These are phyloP conservation scores for Drusus annulatus DNA, from an alignment of 1,140 invertebrate species.

Conservation along the genomic window DNA sequence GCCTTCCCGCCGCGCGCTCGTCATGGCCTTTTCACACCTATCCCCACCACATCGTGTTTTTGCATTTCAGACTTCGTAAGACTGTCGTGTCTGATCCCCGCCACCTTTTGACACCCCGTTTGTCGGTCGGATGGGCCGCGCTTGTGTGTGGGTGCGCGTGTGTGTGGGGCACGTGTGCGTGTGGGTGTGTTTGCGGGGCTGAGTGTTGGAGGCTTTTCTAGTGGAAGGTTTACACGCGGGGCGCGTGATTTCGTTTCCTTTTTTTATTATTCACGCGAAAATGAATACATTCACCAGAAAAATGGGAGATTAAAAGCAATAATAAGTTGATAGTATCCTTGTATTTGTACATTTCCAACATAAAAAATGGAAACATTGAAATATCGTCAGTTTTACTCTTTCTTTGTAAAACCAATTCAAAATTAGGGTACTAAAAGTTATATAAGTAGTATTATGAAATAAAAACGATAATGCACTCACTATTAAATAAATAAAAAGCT, in stretches of 20 bases:
- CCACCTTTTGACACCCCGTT: slow-evolving; percentile 70
- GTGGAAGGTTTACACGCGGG: background rate
- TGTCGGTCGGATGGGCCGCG: slow-evolving; percentile 59
- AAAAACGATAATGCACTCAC: no score
- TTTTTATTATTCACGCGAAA: no score
- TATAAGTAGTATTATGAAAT: no score
- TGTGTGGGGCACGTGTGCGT: slow-evolving; percentile 38
- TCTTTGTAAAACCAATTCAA: no score
- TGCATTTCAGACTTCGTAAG: slow-evolving; percentile 53
- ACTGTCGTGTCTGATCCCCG: slow-evolving; percentile 67
- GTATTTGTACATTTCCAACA: no score
- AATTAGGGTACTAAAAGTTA: no score
- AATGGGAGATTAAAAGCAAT: background rate
- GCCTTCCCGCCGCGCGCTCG: background rate
- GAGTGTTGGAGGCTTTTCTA: slow-evolving; percentile 35
- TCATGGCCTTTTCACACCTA: slow-evolving; percentile 23
- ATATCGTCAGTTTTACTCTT: no score
- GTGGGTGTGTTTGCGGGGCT: background rate
- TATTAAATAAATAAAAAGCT: no score
- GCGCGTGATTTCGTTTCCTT: background rate
- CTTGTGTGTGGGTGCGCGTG: slow-evolving; percentile 13
- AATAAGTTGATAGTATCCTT: no score
- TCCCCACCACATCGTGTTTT: slow-evolving; percentile 48
- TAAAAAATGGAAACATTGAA: no score
- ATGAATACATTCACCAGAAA: background rate